Evolutionary conservation across 2,797 vertebrate species (phyloP).

Genomic region (Dryobates pubescens): DNA sequence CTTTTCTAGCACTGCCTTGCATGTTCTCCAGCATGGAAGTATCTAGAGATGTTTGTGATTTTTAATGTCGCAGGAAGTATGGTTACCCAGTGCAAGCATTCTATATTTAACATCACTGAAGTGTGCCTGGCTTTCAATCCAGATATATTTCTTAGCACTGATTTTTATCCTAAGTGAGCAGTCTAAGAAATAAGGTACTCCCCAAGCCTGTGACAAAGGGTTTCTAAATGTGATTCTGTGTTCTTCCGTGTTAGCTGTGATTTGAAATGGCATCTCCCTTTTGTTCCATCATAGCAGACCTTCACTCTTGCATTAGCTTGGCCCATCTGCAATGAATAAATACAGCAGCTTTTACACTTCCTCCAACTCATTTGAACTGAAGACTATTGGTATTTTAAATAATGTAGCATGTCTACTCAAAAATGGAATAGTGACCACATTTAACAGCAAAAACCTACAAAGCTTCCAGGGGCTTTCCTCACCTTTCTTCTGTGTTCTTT

Average conservation of each 20-base stretch:
- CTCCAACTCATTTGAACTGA: neutral
- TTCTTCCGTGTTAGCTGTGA: neutral
- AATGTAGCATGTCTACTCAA: neutral
- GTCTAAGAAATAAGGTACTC: neutral
- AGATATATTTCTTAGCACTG: neutral
- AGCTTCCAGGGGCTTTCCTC: neutral
- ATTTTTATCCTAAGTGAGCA: neutral
- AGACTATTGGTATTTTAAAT: neutral
- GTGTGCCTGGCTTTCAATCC: neutral
- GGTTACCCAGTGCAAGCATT: neutral
- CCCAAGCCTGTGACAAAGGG: neutral
- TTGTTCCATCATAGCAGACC: neutral
- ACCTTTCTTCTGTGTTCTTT: neutral
- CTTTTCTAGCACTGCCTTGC: neutral
- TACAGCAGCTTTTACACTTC: neutral
- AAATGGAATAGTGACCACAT: neutral
- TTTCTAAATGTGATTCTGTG: neutral
- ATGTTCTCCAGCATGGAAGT: neutral
- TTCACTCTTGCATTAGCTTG: neutral
- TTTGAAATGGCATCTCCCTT: conserved; percentile 6
- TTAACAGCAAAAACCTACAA: neutral
- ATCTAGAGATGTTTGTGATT: neutral
- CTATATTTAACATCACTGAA: neutral
- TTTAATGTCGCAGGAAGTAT: neutral
- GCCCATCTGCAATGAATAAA: neutral